Conservation (phyloP, 2,888 invertebrate genomes). For the Lacanobia wlatinum region DNA sequence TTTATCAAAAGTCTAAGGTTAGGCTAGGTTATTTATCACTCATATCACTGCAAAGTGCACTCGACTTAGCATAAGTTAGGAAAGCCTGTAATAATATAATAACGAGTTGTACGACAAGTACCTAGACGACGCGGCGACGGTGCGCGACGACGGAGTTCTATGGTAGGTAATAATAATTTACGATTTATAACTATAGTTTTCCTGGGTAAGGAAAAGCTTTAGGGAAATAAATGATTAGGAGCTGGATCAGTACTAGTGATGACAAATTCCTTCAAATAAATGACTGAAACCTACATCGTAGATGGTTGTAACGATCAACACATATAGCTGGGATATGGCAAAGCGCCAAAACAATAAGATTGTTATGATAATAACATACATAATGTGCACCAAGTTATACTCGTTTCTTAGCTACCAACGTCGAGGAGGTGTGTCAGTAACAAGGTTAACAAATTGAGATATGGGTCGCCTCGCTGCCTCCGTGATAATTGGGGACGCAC, state of each 20-base stretch:
- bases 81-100: conserved; percentile 12
- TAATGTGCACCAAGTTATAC: neutral
- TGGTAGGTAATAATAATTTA: neutral
- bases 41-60: conserved; percentile 29
- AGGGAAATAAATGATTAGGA: neutral
- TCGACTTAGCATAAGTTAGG: conserved; percentile 18
- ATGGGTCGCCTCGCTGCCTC: conserved; percentile 1
- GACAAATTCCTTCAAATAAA: neutral
- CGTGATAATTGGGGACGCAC: conserved; percentile 5
- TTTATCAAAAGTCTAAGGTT: no score
- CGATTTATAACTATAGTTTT: neutral
- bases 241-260: neutral
- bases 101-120: neutral
- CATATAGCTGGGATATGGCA: neutral
- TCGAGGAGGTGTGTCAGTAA: conserved; percentile 10
- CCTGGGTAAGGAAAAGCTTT: neutral
- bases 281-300: neutral
- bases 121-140: neutral
- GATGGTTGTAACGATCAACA: neutral
- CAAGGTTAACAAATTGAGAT: conserved; percentile 28
- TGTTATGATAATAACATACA: neutral
- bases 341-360: neutral
- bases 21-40: conserved; percentile 30
- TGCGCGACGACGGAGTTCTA: neutral
- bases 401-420: neutral